phyloP scores from a whole-genome alignment of 2,888 invertebrate genomes.

The Philereme transversata region DNA sequence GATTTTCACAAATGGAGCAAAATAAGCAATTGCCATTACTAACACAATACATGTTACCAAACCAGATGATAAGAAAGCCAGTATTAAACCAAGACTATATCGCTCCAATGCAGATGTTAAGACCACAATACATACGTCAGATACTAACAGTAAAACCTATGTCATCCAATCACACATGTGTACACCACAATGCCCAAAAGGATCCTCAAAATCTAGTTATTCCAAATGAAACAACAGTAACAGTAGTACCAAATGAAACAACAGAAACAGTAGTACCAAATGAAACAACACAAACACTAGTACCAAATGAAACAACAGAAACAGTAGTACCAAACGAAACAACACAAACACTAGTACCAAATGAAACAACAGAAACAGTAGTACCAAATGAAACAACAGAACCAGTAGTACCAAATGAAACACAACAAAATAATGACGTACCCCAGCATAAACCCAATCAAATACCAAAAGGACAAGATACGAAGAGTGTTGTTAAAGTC shows the following conservation, averaged over 20 bases:
- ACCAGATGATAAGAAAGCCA: constrained; percentile 9
- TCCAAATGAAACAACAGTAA: too few relatives aligned
- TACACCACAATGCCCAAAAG: constrained; percentile 1
- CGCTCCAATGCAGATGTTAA: constrained; percentile 24
- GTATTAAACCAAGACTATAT: constrained; percentile 6
- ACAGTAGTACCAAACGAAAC: too few relatives aligned
- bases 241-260: too few relatives aligned
- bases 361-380: too few relatives aligned
- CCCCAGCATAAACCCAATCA: constrained; percentile 37
- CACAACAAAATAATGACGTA: constrained; percentile 7
- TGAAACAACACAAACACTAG: too few relatives aligned
- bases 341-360: too few relatives aligned
- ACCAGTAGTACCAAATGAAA: background rate
- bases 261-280: too few relatives aligned
- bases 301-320: too few relatives aligned
- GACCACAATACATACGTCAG: constrained; percentile 35
- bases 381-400: too few relatives aligned
- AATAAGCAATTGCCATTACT: constrained; percentile 25
- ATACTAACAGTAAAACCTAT: constrained; percentile 50
- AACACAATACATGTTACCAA: constrained; percentile 30
- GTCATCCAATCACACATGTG: constrained; percentile 33
- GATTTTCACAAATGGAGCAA: constrained; percentile 14
- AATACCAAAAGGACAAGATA: constrained; percentile 40
- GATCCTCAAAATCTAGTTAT: background rate
- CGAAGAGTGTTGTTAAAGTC: constrained; percentile 41